phyloP scores from a whole-genome alignment of 2,797 vertebrate species.

The Carcharodon carcharias region DNA sequence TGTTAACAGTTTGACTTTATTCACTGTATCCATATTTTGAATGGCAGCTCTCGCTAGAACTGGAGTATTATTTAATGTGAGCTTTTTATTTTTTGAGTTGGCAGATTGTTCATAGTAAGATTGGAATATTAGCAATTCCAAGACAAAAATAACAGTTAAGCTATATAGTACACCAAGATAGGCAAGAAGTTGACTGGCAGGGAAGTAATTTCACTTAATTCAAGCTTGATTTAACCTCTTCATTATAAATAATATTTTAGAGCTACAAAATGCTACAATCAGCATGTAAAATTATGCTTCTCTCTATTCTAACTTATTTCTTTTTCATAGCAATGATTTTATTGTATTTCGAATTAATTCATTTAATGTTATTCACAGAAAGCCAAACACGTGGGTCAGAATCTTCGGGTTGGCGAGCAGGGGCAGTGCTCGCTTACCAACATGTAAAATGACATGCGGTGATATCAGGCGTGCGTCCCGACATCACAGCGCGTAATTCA shows the following conservation, averaged over 20 bases:
- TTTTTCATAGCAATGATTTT: neutral
- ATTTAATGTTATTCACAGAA: neutral
- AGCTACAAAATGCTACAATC: neutral
- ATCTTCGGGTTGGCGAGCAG: no score
- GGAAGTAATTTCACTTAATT: neutral
- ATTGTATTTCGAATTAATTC: neutral
- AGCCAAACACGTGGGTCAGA: no score
- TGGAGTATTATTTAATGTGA: neutral
- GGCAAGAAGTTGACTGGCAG: neutral
- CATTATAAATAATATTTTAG: neutral
- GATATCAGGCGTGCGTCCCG: no score
- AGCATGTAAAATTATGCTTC: neutral
- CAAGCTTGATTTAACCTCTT: neutral
- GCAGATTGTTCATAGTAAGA: neutral
- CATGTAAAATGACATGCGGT: no score
- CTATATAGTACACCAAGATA: neutral
- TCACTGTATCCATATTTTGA: neutral
- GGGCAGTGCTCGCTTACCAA: no score
- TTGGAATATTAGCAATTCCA: neutral
- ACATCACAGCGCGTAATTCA: no score
- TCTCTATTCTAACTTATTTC: neutral
- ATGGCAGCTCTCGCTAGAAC: neutral
- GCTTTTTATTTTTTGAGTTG: neutral
- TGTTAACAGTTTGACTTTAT: neutral
- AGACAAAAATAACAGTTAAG: neutral